Evolutionary conservation across 2,888 invertebrate species (phyloP).

Genomic region (Agrypnus murinus): DNA sequence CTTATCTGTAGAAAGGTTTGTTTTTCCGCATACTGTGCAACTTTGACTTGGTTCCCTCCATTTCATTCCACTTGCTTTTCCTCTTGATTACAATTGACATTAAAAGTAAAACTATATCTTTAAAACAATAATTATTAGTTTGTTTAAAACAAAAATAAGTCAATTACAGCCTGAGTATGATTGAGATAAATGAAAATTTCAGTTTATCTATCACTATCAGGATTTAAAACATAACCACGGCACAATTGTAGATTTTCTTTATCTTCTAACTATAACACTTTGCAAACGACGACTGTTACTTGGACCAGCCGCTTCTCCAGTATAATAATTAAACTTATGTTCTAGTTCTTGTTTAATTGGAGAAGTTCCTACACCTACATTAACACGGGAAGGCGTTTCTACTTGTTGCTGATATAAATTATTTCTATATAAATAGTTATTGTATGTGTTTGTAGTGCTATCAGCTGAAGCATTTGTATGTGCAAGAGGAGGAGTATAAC

Average conservation of each 20-base stretch:
- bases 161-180: too few species aligned
- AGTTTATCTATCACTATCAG: too few species aligned
- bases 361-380: conserved; percentile 39
- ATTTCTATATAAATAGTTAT: conserved; percentile 18
- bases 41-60: too few species aligned
- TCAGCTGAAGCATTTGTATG: conserved; percentile 4
- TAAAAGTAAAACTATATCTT: too few species aligned
- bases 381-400: conserved; percentile 36
- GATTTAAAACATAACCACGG: conserved; percentile 1
- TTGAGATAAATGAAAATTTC: too few species aligned
- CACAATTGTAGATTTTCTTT: conserved; percentile 14
- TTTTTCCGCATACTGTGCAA: too few species aligned
- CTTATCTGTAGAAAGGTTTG: neutral
- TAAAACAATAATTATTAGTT: too few species aligned
- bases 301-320: conserved; percentile 53
- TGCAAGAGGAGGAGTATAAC: conserved; percentile 38
- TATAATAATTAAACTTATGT: conserved; percentile 32
- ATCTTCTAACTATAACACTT: conserved; percentile 53
- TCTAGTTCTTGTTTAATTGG: conserved; percentile 32
- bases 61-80: too few species aligned
- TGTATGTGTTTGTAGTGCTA: conserved; percentile 7
- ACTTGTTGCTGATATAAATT: conserved; percentile 20
- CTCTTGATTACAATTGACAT: too few species aligned
- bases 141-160: too few species aligned
- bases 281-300: conserved; percentile 45